These are phyloP conservation scores for Macrotus californicus DNA, from an alignment of 2,113 vertebrate genomes.

Conservation along the genomic window DNA sequence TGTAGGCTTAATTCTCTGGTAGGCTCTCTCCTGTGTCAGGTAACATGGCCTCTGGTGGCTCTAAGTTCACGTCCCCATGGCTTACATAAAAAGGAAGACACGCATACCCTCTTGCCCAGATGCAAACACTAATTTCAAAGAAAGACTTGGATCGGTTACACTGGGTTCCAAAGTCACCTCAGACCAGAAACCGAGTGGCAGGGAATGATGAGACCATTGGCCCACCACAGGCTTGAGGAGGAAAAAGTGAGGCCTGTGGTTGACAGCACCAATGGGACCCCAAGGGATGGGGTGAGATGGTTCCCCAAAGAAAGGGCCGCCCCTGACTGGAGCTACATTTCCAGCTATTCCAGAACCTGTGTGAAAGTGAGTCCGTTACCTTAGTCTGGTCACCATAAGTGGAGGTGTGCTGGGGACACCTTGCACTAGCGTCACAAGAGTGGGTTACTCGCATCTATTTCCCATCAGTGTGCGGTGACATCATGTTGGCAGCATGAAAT, in stretches of 20 bases:
- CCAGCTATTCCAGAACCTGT: neutral
- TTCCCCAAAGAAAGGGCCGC: neutral
- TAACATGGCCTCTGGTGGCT: neutral
- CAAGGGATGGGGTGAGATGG: neutral
- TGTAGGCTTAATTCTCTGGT: neutral
- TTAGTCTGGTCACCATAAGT: neutral
- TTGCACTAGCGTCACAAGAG: neutral
- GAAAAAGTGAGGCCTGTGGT: neutral
- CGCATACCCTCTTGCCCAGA: neutral
- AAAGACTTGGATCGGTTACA: neutral
- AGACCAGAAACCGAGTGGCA: neutral
- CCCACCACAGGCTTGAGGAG: neutral
- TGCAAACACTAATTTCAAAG: neutral
- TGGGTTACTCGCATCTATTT: fast-evolving
- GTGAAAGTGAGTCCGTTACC: neutral
- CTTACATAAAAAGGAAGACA: neutral
- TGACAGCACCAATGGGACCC: neutral
- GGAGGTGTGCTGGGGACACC: no score
- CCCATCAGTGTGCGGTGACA: fast-evolving
- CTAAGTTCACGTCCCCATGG: fast-evolving
- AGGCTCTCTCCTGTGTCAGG: neutral
- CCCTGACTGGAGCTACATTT: neutral
- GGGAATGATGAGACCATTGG: neutral
- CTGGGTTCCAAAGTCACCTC: neutral
- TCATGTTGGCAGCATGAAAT: neutral